Conservation (phyloP, 1,140 invertebrate species). For the Aporrectodea caliginosa region DNA sequence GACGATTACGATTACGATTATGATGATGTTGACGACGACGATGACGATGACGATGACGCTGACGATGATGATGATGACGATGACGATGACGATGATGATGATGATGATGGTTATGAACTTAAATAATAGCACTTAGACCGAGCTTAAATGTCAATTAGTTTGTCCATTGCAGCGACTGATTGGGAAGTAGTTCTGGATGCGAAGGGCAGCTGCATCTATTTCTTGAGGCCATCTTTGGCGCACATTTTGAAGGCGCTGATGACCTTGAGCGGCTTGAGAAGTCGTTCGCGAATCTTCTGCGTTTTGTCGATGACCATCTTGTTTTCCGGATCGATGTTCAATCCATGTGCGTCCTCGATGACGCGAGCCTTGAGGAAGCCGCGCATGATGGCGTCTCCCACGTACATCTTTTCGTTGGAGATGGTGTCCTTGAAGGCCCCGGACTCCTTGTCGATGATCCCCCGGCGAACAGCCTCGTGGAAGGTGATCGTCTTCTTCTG, state of each 20-base stretch:
- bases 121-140: no score
- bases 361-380: conserved; percentile 51
- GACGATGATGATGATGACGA: no score
- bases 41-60: no score
- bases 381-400: conserved; percentile 51
- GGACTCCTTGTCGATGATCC: conserved; percentile 44
- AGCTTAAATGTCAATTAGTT: no score
- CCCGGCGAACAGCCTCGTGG: conserved; percentile 31
- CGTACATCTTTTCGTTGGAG: conserved; percentile 40
- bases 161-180: no score
- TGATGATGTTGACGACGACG: no score
- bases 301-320: conserved; percentile 49
- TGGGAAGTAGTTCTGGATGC: no score
- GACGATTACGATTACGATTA: no score
- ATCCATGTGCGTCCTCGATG: conserved; percentile 43
- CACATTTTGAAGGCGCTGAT: conserved; percentile 41
- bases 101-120: no score
- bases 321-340: conserved; percentile 51
- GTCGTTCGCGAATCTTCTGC: conserved; percentile 15
- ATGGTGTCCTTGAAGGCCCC: conserved; percentile 40
- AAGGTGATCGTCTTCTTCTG: conserved; percentile 42
- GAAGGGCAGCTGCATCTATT: no score
- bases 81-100: no score
- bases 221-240: neutral
- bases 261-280: conserved; percentile 38